Conservation (phyloP, 2,888 invertebrate species). For the Sinopyrophorus schimmeli region DNA sequence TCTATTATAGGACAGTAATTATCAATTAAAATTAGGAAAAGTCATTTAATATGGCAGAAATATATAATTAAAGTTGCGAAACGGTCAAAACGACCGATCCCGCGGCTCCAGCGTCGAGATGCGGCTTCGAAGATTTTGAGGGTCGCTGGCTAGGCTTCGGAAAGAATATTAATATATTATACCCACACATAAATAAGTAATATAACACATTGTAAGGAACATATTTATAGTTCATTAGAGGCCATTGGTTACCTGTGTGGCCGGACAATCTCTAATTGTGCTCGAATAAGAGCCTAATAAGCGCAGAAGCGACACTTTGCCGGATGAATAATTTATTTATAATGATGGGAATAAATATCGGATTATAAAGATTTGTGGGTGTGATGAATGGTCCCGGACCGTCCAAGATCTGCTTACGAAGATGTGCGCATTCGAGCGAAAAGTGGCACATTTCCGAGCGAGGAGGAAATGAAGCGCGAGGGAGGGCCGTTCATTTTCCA, state of each 20-base stretch:
- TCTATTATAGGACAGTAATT: too few relatives aligned
- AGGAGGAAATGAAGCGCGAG: too few relatives aligned
- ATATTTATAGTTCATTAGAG: conserved; percentile 57
- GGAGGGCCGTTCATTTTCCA: too few relatives aligned
- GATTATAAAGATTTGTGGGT: conserved; percentile 57
- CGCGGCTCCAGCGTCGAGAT: too few relatives aligned
- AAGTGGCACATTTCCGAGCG: too few relatives aligned
- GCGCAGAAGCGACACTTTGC: conserved; percentile 50
- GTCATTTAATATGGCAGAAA: too few relatives aligned
- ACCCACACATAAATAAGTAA: conserved; percentile 54
- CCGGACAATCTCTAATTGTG: conserved; percentile 56
- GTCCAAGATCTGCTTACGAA: conserved; percentile 28
- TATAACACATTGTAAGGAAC: conserved; percentile 54
- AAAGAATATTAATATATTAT: conserved; percentile 53
- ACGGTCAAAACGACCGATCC: too few relatives aligned
- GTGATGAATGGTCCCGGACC: conserved; percentile 48
- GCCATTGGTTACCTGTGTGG: conserved; percentile 52
- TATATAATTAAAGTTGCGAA: too few relatives aligned
- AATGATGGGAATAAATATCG: conserved; percentile 56
- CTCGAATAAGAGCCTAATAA: conserved; percentile 55
- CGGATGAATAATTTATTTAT: conserved; percentile 56
- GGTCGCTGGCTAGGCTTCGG: conserved; percentile 18
- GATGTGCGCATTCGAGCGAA: too few relatives aligned
- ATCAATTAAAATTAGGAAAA: too few relatives aligned
- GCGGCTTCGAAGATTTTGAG: conserved; percentile 34